These are phyloP conservation scores for Vanessa tameamea DNA, from an alignment of 1,140 invertebrate genomes.

Conservation along the genomic window DNA sequence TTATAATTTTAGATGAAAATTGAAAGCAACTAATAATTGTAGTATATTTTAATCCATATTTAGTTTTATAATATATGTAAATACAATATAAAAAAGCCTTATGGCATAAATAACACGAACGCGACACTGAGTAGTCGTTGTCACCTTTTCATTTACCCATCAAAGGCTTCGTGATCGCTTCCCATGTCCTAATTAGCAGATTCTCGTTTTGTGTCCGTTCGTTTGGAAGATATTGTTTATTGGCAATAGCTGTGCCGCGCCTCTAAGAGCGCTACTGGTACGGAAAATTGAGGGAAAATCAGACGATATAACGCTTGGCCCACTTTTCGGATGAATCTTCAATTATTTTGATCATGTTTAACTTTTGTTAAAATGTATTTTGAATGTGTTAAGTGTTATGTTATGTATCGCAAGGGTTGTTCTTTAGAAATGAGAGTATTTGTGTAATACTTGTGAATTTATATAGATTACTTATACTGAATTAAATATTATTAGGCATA, in stretches of 20 bases:
- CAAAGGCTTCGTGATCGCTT: slow-evolving; percentile 72
- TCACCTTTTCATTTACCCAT: slow-evolving; percentile 74
- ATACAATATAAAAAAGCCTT: neutral
- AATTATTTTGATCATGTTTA: slow-evolving; percentile 50
- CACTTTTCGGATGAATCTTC: slow-evolving; percentile 53
- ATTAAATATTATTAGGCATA: too few relatives aligned
- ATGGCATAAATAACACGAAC: slow-evolving; percentile 31
- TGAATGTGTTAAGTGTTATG: neutral
- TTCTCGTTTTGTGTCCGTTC: slow-evolving; percentile 59
- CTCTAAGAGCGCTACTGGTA: slow-evolving; percentile 57
- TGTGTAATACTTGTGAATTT: too few relatives aligned
- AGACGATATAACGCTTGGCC: slow-evolving; percentile 53
- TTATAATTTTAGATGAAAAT: too few relatives aligned
- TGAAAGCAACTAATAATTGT: too few relatives aligned
- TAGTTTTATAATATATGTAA: too few relatives aligned
- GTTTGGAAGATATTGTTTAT: slow-evolving; percentile 78
- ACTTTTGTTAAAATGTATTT: slow-evolving; percentile 6
- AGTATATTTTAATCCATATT: too few relatives aligned
- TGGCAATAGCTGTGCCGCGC: slow-evolving; percentile 65
- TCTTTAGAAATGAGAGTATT: too few relatives aligned
- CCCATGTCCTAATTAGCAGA: slow-evolving; percentile 76
- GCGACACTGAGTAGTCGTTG: slow-evolving; percentile 49
- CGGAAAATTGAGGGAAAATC: slow-evolving; percentile 77
- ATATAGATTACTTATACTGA: too few relatives aligned
- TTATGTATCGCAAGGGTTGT: too few relatives aligned